These are phyloP conservation scores for Ictidomys tridecemlineatus DNA, from an alignment of 2,113 vertebrate genomes.

Conservation along the genomic window DNA sequence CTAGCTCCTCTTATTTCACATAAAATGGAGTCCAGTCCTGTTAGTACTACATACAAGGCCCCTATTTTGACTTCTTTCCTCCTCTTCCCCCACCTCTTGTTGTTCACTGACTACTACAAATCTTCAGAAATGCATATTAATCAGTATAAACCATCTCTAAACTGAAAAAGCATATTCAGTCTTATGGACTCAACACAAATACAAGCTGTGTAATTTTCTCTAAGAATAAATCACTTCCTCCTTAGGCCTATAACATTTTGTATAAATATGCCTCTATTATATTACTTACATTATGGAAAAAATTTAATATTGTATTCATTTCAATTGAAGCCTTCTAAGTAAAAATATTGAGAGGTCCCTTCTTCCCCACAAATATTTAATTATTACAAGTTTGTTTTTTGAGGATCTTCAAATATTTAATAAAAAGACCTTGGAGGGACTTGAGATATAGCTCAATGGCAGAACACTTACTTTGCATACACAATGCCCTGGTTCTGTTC, in stretches of 20 bases:
- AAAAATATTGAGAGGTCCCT: neutral
- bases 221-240: neutral
- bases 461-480: neutral
- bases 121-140: neutral
- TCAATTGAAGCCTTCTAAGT: conserved; percentile 17
- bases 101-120: neutral
- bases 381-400: conserved; percentile 30
- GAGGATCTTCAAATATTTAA: neutral
- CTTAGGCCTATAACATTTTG: neutral
- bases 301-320: neutral
- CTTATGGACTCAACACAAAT: neutral
- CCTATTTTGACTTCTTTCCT: neutral
- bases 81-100: neutral
- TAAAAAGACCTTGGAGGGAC: neutral
- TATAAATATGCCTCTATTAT: neutral
- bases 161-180: neutral
- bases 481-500: neutral
- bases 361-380: neutral
- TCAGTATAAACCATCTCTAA: neutral
- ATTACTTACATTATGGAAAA: neutral
- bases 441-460: neutral
- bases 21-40: neutral
- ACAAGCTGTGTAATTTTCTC: neutral
- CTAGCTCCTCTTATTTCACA: neutral
- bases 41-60: neutral